Conservation (phyloP, 92 coral and sea anemone species). For the Parazoanthus swiftii region DNA sequence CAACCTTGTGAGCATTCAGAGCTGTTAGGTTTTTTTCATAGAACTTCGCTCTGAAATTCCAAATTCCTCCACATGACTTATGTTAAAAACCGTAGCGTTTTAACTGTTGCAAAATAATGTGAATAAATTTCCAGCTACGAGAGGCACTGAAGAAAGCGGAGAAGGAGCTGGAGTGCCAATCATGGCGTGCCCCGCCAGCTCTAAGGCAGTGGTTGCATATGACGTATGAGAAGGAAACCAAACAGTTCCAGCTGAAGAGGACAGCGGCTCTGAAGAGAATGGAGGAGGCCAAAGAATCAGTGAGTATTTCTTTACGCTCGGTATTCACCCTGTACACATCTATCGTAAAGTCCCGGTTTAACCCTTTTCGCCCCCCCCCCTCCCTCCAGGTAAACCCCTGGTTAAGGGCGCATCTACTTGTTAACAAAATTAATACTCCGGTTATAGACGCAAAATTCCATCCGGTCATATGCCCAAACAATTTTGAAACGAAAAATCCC, state of each 20-base stretch:
- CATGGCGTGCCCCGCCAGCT: conserved; percentile 84
- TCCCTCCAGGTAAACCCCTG: no score
- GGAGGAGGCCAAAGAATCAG: conserved; percentile 97
- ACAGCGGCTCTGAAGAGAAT: conserved; percentile 85
- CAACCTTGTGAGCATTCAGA: no score
- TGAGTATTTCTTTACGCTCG: conserved; percentile 41
- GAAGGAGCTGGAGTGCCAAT: conserved; percentile 82
- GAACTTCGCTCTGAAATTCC: no score
- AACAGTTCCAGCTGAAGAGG: conserved; percentile 79
- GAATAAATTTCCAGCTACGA: conserved; percentile 64
- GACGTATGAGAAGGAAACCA: conserved; percentile 86
- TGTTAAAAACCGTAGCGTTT: background rate
- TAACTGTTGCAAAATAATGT: background rate
- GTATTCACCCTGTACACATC: no score
- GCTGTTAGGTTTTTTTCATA: no score
- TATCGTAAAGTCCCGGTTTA: no score
- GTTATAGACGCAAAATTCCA: no score
- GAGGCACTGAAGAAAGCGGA: conserved; percentile 90
- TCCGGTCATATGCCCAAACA: no score
- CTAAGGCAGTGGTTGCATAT: conserved; percentile 91
- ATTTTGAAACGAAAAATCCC: no score
- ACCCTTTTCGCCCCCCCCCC: no score
- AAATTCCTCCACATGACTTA: background rate
- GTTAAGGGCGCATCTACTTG: no score
- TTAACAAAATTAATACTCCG: no score